Evolutionary conservation across 1,140 invertebrate genomes (phyloP), one percentile per base, ranked within the genome.

Genomic region (Pogonus chalceus): DNA sequence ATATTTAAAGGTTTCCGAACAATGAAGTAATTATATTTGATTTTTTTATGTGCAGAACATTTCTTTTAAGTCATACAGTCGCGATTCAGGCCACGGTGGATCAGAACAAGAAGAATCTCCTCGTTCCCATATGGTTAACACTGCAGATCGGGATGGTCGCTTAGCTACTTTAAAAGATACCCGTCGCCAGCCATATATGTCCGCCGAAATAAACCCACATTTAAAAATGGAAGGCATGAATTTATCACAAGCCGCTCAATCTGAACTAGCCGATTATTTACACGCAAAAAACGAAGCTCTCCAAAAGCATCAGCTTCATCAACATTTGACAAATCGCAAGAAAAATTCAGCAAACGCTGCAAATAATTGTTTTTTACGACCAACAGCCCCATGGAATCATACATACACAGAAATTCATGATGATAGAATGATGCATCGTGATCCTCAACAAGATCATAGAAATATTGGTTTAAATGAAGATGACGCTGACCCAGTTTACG

Each of bases 401-500:
- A 81, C 79, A 1, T 82, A 82, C 61, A 79, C 78, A 2, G 80
- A 82, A 62, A 82, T 82, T 24, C 71, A 76, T 2, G 79, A 82
- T 53, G 72, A 71, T 1, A 65, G 75, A 1, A 65, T 63, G 7
- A 67, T 63, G 18, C 62, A 65, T 54, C 56, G 57, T 4, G 61
- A 62, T 22, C 65, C 74, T 12, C 67, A 69, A 24, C n/a, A n/a
- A n/a, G n/a, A n/a, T n/a, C n/a, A n/a, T n/a, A n/a, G n/a, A n/a
- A 31, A 14, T 31, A 31, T 31, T 4, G 53, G 62, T n/a, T 66
- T 67, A 37, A 56, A 39, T 3, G 56, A 57, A 31, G 71, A 71
- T 51, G 78, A 81, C 57, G 84, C 85, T 60, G 87, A 88, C 62
- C 86, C 86, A 0, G 86, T 88, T 1, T 88, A 88, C 65, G 87